phyloP scores from a whole-genome alignment of 2,888 invertebrate genomes.

The Listrodromus nycthemerus region DNA sequence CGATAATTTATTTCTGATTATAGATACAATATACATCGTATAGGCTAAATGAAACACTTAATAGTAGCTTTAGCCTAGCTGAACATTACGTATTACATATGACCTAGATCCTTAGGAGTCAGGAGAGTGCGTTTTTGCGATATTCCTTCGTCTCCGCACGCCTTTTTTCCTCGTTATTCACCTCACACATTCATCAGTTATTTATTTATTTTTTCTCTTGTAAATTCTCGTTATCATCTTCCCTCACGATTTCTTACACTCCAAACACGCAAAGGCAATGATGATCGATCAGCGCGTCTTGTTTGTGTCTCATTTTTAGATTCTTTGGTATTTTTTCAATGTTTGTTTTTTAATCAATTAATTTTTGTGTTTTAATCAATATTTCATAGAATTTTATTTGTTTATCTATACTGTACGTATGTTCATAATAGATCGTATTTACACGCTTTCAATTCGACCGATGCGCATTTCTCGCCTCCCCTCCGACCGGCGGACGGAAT shows the following conservation, averaged over 20 bases:
- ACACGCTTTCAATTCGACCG: conserved; percentile 40
- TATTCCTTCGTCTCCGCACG: conserved; percentile 1
- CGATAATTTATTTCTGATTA: conserved; percentile 80
- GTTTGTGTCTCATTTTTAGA: conserved; percentile 2
- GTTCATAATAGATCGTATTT: conserved; percentile 58
- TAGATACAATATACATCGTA: conserved; percentile 82
- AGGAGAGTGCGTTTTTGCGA: conserved; percentile 46
- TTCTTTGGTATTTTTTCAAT: background rate
- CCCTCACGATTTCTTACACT: conserved; percentile 46
- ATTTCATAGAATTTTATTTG: conserved; percentile 39
- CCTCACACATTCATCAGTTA: background rate
- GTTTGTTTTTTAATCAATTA: background rate
- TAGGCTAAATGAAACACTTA: conserved; percentile 82
- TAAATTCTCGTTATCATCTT: conserved; percentile 43
- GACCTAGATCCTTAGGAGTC: conserved; percentile 72
- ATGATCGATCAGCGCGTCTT: conserved; percentile 61
- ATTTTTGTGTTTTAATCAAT: conserved; percentile 26
- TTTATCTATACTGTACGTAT: conserved; percentile 36
- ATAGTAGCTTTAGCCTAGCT: conserved; percentile 78
- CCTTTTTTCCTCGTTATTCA: conserved; percentile 21
- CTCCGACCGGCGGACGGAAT: conserved; percentile 53
- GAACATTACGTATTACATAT: conserved; percentile 73
- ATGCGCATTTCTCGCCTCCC: conserved; percentile 29
- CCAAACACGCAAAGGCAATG: conserved; percentile 62
- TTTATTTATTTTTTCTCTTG: conserved; percentile 13